These are phyloP conservation scores for Narcine bancroftii DNA, from an alignment of 2,113 vertebrate species.

Conservation along the genomic window DNA sequence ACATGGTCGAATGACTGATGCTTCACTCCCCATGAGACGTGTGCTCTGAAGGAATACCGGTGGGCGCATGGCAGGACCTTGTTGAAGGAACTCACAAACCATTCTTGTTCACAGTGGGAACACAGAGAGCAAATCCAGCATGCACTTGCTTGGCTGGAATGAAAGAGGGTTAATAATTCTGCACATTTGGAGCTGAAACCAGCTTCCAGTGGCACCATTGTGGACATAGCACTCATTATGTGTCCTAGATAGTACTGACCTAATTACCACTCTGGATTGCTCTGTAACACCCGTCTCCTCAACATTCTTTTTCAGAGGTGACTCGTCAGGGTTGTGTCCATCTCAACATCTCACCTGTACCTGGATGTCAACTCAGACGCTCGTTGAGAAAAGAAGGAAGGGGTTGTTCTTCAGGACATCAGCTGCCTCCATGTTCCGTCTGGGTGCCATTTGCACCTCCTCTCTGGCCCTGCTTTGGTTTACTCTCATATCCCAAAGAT, in stretches of 20 bases:
- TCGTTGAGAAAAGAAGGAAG: too few species aligned
- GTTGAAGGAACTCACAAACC: background rate
- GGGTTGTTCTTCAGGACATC: too few species aligned
- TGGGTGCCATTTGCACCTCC: too few species aligned
- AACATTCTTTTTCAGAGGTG: too few species aligned
- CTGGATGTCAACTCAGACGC: too few species aligned
- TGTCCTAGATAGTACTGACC: background rate
- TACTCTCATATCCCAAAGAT: too few species aligned
- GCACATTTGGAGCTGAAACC: background rate
- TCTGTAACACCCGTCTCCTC: too few species aligned
- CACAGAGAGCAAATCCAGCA: background rate
- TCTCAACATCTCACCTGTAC: background rate
- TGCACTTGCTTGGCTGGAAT: too few species aligned
- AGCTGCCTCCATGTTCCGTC: too few species aligned
- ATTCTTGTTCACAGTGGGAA: slow-evolving; percentile 20
- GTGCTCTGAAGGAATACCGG: background rate
- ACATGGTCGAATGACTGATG: background rate
- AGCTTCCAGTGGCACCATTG: background rate
- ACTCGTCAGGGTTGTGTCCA: too few species aligned
- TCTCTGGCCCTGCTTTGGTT: too few species aligned
- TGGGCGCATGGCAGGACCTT: background rate
- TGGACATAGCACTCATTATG: background rate
- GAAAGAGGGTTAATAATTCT: background rate
- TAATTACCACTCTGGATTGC: too few species aligned
- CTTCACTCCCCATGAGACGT: background rate